These are phyloP conservation scores for Arrhopalites spinosus DNA, from an alignment of 2,888 invertebrate species.

Conservation along the genomic window DNA sequence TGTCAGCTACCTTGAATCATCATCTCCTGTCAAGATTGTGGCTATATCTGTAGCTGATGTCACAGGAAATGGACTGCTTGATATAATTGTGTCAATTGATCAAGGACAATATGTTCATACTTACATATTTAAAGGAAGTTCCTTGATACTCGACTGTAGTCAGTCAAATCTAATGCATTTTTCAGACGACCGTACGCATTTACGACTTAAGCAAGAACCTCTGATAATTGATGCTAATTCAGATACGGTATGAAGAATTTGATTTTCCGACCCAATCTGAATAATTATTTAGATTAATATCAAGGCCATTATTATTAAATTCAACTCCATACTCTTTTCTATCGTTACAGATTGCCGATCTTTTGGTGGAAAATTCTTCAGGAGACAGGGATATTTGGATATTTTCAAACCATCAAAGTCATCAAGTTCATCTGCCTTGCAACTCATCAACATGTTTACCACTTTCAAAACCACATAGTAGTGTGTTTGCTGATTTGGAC, in stretches of 20 bases:
- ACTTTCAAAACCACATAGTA: conserved; percentile 42
- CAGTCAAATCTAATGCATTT: conserved; percentile 5
- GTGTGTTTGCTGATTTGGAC: conserved; percentile 48
- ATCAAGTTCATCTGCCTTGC: neutral
- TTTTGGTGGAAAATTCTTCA: conserved; percentile 69
- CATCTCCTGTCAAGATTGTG: conserved; percentile 63
- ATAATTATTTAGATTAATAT: neutral
- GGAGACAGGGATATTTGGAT: conserved; percentile 37
- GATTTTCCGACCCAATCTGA: neutral
- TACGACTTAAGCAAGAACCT: conserved; percentile 63
- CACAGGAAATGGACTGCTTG: conserved; percentile 94
- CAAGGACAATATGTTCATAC: conserved; percentile 19
- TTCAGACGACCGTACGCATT: neutral
- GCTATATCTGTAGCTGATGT: conserved; percentile 93
- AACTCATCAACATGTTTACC: neutral
- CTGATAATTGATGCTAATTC: conserved; percentile 70
- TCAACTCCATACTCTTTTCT: neutral
- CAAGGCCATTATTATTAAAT: neutral
- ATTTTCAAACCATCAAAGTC: conserved; percentile 16
- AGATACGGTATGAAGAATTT: neutral
- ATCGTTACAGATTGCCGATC: conserved; percentile 81
- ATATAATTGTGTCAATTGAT: conserved; percentile 72
- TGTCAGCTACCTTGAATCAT: conserved; percentile 48
- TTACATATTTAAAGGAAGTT: conserved; percentile 23
- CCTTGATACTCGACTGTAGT: conserved; percentile 1